Evolutionary conservation across 2,113 vertebrate species (phyloP).

Genomic region (Barnardius zonarius): DNA sequence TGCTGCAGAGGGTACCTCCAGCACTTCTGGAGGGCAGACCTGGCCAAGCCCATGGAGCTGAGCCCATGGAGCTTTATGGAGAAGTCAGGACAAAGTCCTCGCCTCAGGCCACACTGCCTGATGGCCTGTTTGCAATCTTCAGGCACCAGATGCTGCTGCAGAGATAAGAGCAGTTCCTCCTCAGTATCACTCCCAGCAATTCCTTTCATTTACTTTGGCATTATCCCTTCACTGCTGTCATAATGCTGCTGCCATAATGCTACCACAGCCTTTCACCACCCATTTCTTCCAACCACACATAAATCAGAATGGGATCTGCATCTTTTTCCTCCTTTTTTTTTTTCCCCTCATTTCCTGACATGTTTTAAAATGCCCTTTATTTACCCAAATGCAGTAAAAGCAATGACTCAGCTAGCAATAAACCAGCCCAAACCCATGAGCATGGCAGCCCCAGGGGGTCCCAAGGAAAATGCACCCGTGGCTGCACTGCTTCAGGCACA

Average conservation of each 20-base stretch:
- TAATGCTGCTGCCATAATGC: rapidly evolving
- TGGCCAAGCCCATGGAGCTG: neutral
- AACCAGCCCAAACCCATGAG: neutral
- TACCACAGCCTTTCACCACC: neutral
- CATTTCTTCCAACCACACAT: neutral
- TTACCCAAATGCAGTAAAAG: neutral
- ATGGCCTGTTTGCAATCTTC: neutral
- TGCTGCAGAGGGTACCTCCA: neutral
- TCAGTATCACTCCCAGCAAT: rapidly evolving
- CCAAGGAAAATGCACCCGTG: neutral
- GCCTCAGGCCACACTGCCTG: neutral
- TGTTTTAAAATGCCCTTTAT: rapidly evolving
- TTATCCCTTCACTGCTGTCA: neutral
- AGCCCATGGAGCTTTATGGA: neutral
- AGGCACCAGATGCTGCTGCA: neutral
- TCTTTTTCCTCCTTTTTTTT: neutral
- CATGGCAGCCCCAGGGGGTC: neutral
- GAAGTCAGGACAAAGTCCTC: neutral
- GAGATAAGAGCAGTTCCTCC: neutral
- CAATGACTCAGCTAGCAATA: neutral
- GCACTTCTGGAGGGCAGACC: neutral
- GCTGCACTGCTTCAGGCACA: rapidly evolving
- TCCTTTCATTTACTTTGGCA: neutral
- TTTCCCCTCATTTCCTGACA: neutral
- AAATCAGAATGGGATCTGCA: rapidly evolving